Percentiles rank a stretch among this genome's conserved stretches.
Conservation (phyloP, 2,888 invertebrate genomes). For the Melipona bicolor region DNA sequence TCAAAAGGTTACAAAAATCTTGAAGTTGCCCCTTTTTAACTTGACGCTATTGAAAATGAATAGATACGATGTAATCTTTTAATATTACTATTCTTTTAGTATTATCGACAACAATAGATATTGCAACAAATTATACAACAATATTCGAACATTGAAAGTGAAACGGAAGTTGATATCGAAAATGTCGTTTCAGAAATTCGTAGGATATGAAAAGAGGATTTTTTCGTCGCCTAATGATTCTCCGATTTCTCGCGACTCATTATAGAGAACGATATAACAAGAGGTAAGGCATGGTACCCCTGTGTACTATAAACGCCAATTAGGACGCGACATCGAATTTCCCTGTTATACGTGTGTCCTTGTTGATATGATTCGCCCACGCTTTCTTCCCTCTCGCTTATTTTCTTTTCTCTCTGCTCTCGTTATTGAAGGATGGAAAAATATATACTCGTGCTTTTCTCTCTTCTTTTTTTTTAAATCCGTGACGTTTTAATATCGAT, state of each 20-base stretch:
- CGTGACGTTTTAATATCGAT: neutral
- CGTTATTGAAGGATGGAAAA: slow-evolving; percentile 16
- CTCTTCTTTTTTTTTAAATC: slow-evolving; percentile 4
- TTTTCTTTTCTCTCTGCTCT: neutral
- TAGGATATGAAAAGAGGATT: neutral
- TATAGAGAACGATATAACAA: slow-evolving; percentile 63
- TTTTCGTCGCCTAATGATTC: slow-evolving; percentile 54
- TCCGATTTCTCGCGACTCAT: slow-evolving; percentile 71
- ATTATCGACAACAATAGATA: too few relatives aligned
- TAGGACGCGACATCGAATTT: slow-evolving; percentile 73
- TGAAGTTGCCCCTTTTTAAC: slow-evolving; percentile 27
- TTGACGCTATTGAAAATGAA: neutral
- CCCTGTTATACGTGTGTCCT: slow-evolving; percentile 58
- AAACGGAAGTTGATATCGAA: neutral
- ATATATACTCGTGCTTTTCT: neutral
- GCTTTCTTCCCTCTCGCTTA: slow-evolving; percentile 15
- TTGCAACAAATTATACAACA: too few relatives aligned
- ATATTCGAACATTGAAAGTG: neutral
- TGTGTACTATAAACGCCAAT: slow-evolving; percentile 75
- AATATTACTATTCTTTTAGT: too few relatives aligned
- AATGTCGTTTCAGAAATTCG: neutral
- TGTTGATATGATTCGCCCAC: slow-evolving; percentile 44
- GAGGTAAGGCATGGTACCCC: slow-evolving; percentile 68
- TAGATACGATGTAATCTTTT: too few relatives aligned
- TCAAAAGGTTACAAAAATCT: slow-evolving; percentile 12